A percentile compares a stretch with the other conserved stretches of the same genome.
Evolutionary conservation across 2,888 invertebrate genomes (phyloP).

Genomic region (Cyaniris semiargus): DNA sequence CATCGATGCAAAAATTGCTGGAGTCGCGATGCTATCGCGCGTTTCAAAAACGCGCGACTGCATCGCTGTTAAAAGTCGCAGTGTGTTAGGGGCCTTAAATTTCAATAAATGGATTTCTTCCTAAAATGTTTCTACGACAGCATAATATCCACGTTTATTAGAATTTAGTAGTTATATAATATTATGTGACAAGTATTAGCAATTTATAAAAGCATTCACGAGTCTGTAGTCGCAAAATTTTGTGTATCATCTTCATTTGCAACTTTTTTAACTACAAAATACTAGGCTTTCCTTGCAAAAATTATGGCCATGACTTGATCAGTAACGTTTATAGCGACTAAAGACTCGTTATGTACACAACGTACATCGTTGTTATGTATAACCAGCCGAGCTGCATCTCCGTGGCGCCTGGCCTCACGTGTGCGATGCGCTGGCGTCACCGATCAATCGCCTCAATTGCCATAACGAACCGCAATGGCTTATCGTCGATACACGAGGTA

Average conservation of each 20-base stretch:
- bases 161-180: no score
- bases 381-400: neutral
- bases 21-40: no score
- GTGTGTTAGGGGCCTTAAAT: no score
- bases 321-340: neutral
- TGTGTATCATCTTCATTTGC: no score
- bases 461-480: neutral
- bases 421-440: constrained; percentile 14
- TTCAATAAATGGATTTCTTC: neutral
- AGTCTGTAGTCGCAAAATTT: neutral
- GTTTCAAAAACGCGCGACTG: no score
- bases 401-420: constrained; percentile 19
- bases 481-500: neutral
- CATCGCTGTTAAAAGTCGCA: no score
- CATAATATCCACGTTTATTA: no score
- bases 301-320: neutral
- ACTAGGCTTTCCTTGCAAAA: neutral
- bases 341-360: neutral
- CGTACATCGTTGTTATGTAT: neutral
- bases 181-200: no score
- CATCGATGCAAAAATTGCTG: no score
- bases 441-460: constrained; percentile 3
- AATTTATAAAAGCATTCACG: no score
- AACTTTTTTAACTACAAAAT: neutral
- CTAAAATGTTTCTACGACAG: neutral